Evolutionary conservation across 2,888 invertebrate genomes (phyloP), one percentile per base, ranked within the genome.

Genomic region (Cecidostiba fungosa): DNA sequence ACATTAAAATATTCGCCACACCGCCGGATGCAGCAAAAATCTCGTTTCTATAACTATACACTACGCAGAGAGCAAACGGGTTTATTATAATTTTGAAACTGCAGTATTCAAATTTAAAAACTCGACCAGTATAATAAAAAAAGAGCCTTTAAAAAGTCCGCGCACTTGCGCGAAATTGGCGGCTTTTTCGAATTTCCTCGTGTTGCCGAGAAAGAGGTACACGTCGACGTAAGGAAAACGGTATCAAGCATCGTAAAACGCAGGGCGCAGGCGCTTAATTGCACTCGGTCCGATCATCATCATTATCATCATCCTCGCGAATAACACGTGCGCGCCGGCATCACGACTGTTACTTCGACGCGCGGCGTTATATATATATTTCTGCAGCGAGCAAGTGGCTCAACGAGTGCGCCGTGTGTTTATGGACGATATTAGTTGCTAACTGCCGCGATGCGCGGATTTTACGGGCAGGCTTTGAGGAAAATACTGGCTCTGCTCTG

Each of bases 161-260:
- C n/a, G 1, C 54, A 14, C 54, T 43, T 43, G 12, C 43, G 43
- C 43, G 43, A n/a, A n/a, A n/a, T n/a, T n/a, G n/a, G n/a, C n/a
- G 54, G 23, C 19, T 26, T 26, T 5, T 3, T 23, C 23, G 62
- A 62, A 26, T 62, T 26, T 62, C 62, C 62, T 10, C n/a, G n/a
- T 3, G 26, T 12, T 36, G 3, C 26, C 10, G 10, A 70, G 16
- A 32, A 5, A 19, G 32, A 32, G 69, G 69, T 12, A 4, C 3
- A 19, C 3, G 69, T 32, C 69, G 16, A 26, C 2, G 14, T 14
- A 47, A 1, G 70, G n/a, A 10, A 72, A 72, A 72, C 72, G 72
- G 72, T 72, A 72, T 72, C n/a, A 39, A 39, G 36, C 39, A 19
- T 72, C 72, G 43, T 72, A 72, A 72, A 72, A 72, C 72, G 1